Evolutionary conservation across 2,888 invertebrate genomes (phyloP).

Genomic region (Perizoma affinitatum): DNA sequence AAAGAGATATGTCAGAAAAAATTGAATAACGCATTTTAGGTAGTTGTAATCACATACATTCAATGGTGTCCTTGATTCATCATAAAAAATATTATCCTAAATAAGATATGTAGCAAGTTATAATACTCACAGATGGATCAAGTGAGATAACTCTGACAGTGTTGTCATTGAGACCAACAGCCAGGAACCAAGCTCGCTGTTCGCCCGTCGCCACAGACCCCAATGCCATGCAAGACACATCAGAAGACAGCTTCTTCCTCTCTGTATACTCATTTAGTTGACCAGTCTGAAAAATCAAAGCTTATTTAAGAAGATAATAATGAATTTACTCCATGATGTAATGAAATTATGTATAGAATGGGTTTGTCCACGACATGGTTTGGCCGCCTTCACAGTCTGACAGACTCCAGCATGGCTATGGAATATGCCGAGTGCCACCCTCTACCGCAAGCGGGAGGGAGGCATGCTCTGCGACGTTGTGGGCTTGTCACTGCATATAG

Average conservation of each 20-base stretch:
- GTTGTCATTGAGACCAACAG: slow-evolving; percentile 97
- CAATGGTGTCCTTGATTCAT: slow-evolving; percentile 84
- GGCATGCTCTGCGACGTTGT: slow-evolving; percentile 86
- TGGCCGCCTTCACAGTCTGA: slow-evolving; percentile 87
- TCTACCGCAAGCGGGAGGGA: slow-evolving; percentile 80
- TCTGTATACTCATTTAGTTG: slow-evolving; percentile 99
- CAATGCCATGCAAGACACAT: slow-evolving; percentile 99
- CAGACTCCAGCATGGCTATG: slow-evolving; percentile 88
- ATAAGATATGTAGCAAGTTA: neutral
- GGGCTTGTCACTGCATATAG: slow-evolving; percentile 78
- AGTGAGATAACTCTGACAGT: slow-evolving; percentile 98
- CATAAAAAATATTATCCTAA: slow-evolving; percentile 47
- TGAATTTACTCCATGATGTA: neutral
- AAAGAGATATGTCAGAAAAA: slow-evolving; percentile 55
- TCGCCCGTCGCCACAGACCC: slow-evolving; percentile 98
- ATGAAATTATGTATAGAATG: neutral
- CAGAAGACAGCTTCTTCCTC: slow-evolving; percentile 97
- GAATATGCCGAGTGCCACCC: slow-evolving; percentile 87
- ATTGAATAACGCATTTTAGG: slow-evolving; percentile 81
- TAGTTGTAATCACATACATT: slow-evolving; percentile 76
- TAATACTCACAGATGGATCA: slow-evolving; percentile 91
- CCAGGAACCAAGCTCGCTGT: slow-evolving; percentile 96
- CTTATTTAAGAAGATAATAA: slow-evolving; percentile 25
- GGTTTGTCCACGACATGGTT: slow-evolving; percentile 88
- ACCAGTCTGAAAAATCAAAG: slow-evolving; percentile 89